A percentile compares a stretch with the other conserved stretches of the same genome.
These are phyloP conservation scores for Lycodopsis pacificus DNA, from an alignment of 2,797 vertebrate genomes.

Conservation along the genomic window DNA sequence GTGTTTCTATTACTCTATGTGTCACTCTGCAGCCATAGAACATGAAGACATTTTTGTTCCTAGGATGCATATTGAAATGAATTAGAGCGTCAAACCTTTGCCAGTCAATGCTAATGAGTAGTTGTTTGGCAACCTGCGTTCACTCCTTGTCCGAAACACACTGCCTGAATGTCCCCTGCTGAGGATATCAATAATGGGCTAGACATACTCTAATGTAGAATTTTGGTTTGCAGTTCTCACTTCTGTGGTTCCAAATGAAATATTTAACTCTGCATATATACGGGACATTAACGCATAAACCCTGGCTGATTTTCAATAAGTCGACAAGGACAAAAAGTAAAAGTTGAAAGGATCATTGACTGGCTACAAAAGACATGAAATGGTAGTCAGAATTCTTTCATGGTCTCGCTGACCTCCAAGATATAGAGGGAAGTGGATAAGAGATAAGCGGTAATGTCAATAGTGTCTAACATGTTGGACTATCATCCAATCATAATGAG, in stretches of 20 bases:
- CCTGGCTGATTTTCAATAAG: conserved; percentile 55
- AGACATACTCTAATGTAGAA: neutral
- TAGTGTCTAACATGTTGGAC: neutral
- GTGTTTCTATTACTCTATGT: conserved; percentile 10
- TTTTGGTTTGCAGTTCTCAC: conserved; percentile 46
- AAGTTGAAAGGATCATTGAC: neutral
- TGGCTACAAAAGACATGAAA: conserved; percentile 24
- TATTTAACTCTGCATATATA: conserved; percentile 74
- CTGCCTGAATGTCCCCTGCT: conserved; percentile 4
- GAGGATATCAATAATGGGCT: conserved; percentile 28
- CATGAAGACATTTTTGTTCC: neutral
- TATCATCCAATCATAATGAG: neutral
- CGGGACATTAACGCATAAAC: conserved; percentile 68
- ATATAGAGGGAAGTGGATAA: neutral
- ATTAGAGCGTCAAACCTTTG: conserved; percentile 16
- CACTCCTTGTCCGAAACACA: neutral
- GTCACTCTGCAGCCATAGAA: neutral
- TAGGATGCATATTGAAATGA: neutral
- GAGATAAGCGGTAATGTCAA: neutral
- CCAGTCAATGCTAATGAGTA: neutral
- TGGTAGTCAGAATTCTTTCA: neutral
- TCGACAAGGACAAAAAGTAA: conserved; percentile 41
- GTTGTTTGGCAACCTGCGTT: neutral
- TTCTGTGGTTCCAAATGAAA: conserved; percentile 62
- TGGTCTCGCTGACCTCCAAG: conserved; percentile 5